A percentile compares a stretch with the other conserved stretches of the same genome.
These are phyloP conservation scores for Ctenoplectra terminalis DNA, from an alignment of 1,140 invertebrate species.

Conservation along the genomic window DNA sequence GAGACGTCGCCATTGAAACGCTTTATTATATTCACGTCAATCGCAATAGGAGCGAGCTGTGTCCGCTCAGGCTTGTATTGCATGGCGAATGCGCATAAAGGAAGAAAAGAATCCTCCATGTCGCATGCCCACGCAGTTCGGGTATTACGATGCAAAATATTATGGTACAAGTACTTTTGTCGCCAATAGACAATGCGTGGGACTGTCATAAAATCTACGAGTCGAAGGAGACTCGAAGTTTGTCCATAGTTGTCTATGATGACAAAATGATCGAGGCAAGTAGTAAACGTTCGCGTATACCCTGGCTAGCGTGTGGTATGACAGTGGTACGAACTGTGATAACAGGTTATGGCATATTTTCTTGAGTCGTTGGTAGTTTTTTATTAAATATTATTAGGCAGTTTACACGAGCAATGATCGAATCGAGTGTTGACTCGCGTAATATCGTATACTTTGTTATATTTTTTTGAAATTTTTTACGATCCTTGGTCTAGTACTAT, in stretches of 20 bases:
- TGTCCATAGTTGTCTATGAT: not conserved
- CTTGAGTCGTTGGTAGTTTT: not conserved
- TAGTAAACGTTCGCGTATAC: slow-evolving; percentile 10
- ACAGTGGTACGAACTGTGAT: slow-evolving; percentile 9
- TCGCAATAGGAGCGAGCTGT: not conserved
- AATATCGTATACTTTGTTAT: not conserved
- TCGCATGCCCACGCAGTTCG: not conserved
- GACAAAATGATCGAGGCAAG: not conserved
- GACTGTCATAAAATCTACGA: not conserved
- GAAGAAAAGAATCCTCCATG: not conserved
- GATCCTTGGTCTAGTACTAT: too few relatives aligned
- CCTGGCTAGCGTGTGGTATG: not conserved
- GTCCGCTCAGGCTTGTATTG: not conserved
- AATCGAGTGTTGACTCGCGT: not conserved
- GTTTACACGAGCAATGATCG: not conserved
- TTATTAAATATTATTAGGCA: slow-evolving; percentile 6
- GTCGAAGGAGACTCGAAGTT: not conserved
- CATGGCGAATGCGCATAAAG: not conserved
- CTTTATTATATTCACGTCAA: not conserved
- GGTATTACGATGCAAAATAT: not conserved
- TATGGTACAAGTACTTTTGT: not conserved
- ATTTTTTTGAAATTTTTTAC: not conserved
- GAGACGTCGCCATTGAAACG: not conserved
- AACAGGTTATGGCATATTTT: not conserved
- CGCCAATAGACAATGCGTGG: not conserved